These are phyloP conservation scores for Pinctada fucata DNA, from an alignment of 2,888 invertebrate species.

Conservation along the genomic window DNA sequence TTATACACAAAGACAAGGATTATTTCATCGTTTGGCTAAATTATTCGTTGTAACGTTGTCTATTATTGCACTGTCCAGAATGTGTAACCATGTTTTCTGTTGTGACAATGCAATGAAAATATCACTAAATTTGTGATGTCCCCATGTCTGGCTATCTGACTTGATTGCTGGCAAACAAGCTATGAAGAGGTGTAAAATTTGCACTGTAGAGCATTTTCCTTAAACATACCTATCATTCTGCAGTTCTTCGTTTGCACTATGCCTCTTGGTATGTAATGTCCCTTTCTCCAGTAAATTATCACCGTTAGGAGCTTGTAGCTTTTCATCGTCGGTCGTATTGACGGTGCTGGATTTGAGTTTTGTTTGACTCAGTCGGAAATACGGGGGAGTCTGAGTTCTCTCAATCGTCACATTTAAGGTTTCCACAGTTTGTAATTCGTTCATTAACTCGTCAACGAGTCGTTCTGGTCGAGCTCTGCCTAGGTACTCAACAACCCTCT, in stretches of 20 bases:
- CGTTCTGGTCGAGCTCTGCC: constrained; percentile 94
- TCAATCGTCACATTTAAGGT: constrained; percentile 96
- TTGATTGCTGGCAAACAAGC: too few species aligned
- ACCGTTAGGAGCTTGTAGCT: constrained; percentile 75
- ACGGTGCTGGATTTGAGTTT: constrained; percentile 66
- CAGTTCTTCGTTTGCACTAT: constrained; percentile 75
- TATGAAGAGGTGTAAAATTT: too few species aligned
- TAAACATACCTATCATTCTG: constrained; percentile 62
- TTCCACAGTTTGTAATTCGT: constrained; percentile 96
- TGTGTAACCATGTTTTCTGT: too few species aligned
- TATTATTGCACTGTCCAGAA: too few species aligned
- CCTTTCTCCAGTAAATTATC: constrained; percentile 89
- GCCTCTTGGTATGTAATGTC: constrained; percentile 96
- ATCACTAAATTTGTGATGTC: too few species aligned
- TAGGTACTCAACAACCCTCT: constrained; percentile 94
- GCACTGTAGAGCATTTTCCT: too few species aligned
- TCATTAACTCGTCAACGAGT: constrained; percentile 97
- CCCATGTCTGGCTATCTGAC: too few species aligned
- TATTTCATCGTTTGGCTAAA: too few species aligned
- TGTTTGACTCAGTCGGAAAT: constrained; percentile 89
- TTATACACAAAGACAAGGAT: too few species aligned
- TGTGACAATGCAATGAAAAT: too few species aligned
- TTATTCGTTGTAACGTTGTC: too few species aligned
- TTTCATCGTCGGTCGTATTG: constrained; percentile 77
- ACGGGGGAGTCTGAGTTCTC: constrained; percentile 98